A percentile compares a stretch with the other conserved stretches of the same genome.
Evolutionary conservation across 2,797 vertebrate species (phyloP).

Genomic region (Pogoniulus pusillus): DNA sequence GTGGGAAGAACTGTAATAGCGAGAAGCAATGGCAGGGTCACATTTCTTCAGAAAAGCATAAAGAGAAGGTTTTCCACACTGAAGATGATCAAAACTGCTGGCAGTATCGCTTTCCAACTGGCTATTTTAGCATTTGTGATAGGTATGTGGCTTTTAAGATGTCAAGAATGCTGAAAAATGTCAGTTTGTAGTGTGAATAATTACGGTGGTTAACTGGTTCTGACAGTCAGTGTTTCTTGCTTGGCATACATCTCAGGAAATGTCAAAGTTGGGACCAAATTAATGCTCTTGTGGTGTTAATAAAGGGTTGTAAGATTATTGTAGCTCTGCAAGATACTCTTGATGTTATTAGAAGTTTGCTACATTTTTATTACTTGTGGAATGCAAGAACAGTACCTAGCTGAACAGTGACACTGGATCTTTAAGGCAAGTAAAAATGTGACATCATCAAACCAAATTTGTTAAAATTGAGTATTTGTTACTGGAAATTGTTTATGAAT

Average conservation of each 20-base stretch:
- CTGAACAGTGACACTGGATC: neutral
- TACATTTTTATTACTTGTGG: neutral
- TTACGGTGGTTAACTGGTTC: neutral
- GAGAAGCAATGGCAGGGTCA: conserved; percentile 99
- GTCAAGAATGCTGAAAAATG: neutral
- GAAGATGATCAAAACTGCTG: conserved; percentile 98
- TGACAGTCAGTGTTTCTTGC: neutral
- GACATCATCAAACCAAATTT: neutral
- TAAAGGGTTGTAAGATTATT: neutral
- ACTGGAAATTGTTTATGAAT: neutral
- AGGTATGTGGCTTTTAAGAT: conserved; percentile 78
- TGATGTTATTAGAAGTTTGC: neutral
- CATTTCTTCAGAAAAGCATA: conserved; percentile 98
- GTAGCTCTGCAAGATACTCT: neutral
- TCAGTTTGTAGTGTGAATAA: neutral
- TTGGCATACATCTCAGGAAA: neutral
- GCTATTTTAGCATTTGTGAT: conserved; percentile 92
- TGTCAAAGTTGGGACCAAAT: neutral
- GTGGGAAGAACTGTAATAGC: conserved; percentile 98
- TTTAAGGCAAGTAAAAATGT: neutral
- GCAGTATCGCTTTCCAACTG: conserved; percentile 98
- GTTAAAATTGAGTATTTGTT: neutral
- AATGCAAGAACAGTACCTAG: neutral
- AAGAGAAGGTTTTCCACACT: conserved; percentile 95
- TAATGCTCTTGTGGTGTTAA: neutral